Evolutionary conservation across 2,888 invertebrate genomes (phyloP).

Genomic region (Agrochola circellaris): DNA sequence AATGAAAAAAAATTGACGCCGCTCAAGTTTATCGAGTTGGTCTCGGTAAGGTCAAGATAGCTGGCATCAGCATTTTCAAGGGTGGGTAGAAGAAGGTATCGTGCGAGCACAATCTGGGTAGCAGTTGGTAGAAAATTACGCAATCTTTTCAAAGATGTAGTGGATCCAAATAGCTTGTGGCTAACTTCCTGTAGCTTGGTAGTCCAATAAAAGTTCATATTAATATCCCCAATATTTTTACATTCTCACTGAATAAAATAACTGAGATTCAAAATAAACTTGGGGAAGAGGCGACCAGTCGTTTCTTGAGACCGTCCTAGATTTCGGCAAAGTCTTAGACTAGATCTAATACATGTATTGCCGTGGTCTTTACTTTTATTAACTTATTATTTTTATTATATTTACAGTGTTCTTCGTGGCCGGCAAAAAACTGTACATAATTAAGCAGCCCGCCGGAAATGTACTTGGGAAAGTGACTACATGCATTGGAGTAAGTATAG

Average conservation of each 20-base stretch:
- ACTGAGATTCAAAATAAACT: not conserved
- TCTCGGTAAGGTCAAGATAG: no score
- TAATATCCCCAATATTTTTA: not conserved
- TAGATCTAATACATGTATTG: not conserved
- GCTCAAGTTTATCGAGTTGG: no score
- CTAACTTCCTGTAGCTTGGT: not conserved
- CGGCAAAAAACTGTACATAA: conserved; percentile 94
- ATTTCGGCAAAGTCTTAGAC: no score
- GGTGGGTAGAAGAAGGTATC: not conserved
- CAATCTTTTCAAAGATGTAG: not conserved
- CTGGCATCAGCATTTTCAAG: not conserved
- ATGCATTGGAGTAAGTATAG: conserved; percentile 93
- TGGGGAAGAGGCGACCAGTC: not conserved
- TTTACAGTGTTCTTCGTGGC: conserved; percentile 94
- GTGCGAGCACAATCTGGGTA: no score
- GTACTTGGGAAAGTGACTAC: conserved; percentile 94
- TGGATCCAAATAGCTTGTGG: not conserved
- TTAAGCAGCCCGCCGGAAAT: conserved; percentile 95
- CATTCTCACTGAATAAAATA: not conserved
- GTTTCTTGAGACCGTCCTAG: no score
- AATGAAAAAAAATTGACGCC: no score
- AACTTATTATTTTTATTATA: not conserved
- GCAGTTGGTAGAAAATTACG: not conserved
- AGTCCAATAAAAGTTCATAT: not conserved
- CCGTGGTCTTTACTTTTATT: not conserved